Base-by-base conservation (phyloP, 2,797 vertebrate species). In the Characodon lateralis region DNA sequence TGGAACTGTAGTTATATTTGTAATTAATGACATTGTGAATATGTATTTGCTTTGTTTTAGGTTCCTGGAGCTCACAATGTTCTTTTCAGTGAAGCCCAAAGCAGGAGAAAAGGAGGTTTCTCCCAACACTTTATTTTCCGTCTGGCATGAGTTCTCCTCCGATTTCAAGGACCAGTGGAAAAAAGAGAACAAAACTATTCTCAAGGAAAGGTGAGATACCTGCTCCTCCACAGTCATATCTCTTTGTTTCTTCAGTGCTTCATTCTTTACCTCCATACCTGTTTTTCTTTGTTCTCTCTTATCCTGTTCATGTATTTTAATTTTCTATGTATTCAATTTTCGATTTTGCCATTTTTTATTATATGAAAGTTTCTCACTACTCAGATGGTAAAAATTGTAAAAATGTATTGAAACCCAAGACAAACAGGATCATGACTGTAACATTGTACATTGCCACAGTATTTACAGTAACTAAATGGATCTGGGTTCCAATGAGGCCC, bases 151-250 rank as follows among this genome's bases (percentile, higher is more conserved):
- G 93, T 99, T 99, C 93, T 97, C 97, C 81, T 97, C 97, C 2
- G 97, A 99, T 91, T 99, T 99, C 91, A 99, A 99, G 95, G 98
- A 98, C 59, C 95, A 95, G 77, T 99, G 98, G 98, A 99, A 99
- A 93, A 98, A 97, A 80, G 97, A 99, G 92, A 99, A 98, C 92
- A 99, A 97, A 91, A 87, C 94, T 78, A 97, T 99, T 92, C 95
- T 99, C 46, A 96, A 97, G 92, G 97, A 99, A 90, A 97, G 97
- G 98, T 98, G 94, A 41, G 63, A 84, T 10, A 26, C 9, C 7
- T 39, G 1, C 26, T 48, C 4, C 22, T 28, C 14, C 20, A 20
- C 6, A 26, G 58, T 5, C 14, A 1, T 26, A 24, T 22, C 35
- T 16, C 22, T n/a, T 39, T 22, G 5, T 4, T 56, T 50, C 1